Evolutionary conservation across 2,888 invertebrate genomes (phyloP).

Genomic region (Archips crataeganus): DNA sequence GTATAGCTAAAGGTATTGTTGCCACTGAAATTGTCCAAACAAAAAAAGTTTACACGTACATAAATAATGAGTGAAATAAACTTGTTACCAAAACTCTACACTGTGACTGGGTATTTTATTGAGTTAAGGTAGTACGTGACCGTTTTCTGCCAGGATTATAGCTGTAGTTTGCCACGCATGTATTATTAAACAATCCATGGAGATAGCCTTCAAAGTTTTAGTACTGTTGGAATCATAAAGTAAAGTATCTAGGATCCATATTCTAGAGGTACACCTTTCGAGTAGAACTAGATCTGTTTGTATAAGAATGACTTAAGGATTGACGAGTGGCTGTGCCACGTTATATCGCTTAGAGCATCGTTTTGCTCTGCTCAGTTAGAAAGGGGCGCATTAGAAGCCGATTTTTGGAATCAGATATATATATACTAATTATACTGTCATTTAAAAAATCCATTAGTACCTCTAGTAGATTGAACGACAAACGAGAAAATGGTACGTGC

Average conservation of each 20-base stretch:
- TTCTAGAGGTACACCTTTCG: not conserved
- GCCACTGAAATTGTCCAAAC: no score
- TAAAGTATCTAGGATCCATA: not conserved
- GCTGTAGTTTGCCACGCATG: slow-evolving; percentile 2
- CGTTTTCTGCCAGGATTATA: not conserved
- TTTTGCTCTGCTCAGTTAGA: not conserved
- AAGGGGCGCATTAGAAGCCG: not conserved
- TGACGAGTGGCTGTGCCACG: no score
- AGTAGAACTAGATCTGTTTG: not conserved
- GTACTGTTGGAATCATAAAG: not conserved
- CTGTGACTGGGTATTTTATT: not conserved
- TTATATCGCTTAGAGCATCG: no score
- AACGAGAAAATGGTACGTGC: no score
- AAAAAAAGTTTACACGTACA: no score
- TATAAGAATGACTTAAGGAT: not conserved
- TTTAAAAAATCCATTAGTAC: no score
- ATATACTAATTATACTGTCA: no score
- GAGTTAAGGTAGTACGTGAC: not conserved
- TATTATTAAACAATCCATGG: not conserved
- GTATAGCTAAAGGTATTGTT: no score
- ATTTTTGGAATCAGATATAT: no score
- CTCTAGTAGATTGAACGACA: no score
- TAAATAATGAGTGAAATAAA: no score
- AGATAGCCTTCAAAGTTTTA: slow-evolving; percentile 3
- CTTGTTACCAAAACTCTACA: no score